Base-by-base conservation (phyloP, 1,140 invertebrate genomes). In the Drosophila gunungcola region DNA sequence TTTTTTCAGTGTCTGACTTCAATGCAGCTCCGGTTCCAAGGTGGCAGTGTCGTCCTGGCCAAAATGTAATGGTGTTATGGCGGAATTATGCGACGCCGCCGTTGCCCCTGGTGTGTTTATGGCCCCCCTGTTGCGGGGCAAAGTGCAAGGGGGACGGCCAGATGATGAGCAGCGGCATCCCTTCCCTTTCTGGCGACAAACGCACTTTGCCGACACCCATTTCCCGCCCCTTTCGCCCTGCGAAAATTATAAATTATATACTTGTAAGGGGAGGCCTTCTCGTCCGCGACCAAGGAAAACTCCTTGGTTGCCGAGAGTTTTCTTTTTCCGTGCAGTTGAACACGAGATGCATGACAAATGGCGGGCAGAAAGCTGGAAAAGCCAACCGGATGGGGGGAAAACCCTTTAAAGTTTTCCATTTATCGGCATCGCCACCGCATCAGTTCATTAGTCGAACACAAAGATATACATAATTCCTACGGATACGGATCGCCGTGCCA, bases 251-350 rank as follows among this genome's bases (percentile, higher is more conserved):
- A 84, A 89, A 85, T 80, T 89, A 88, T 60, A 68, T 64, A 25
- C 32, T 68, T 64, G 61, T 45, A 51, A 45, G 27, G 45, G 32
- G 56, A 41, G 54, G 16, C 41, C 41, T 43, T 12, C 38, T 54
- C 46, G n/a, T 2, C 52, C 45, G 52, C 45, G 52, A 27, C 12
- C 5, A 52, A 54, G 27, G 57, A 58, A 39, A 41, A 65, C 56
- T 79, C 45, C 36, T 51, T 68, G 43, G 53, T 46, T 21, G 45
- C 34, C 42, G 41, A 57, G 67, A 58, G 68, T 68, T 68, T 77
- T 83, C 77, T 91, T 80, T 86, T 91, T 91, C 90, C 90, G 68
- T 91, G 85, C 90, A 91, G 90, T 91, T 91, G 56, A 90, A 69
- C 90, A 91, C 70, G 72, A 90, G 73, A 86, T 86, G 76, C 90